Percentiles rank a stretch among this genome's conserved stretches.
Conservation (phyloP, 1,140 invertebrate genomes). For the Laodelphax striatellus region DNA sequence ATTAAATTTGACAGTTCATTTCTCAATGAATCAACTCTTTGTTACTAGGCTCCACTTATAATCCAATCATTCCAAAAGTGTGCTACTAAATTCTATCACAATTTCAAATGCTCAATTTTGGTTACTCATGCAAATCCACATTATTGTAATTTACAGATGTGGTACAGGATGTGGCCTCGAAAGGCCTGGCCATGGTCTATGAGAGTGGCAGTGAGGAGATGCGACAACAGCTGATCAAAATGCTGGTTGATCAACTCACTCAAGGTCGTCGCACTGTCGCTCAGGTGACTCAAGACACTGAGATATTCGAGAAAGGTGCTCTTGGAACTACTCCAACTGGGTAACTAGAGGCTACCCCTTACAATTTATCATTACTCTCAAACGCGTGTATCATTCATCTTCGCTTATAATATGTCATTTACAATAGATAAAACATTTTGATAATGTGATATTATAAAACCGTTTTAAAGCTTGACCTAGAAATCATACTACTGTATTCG, state of each 20-base stretch:
- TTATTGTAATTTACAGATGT: conserved; percentile 44
- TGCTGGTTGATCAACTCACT: conserved; percentile 68
- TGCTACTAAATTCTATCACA: too few relatives aligned
- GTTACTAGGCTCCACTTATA: background rate
- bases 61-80: conserved; percentile 1
- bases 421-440: too few relatives aligned
- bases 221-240: conserved; percentile 57
- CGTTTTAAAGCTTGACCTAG: too few relatives aligned
- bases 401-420: too few relatives aligned
- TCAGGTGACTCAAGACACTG: conserved; percentile 67
- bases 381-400: background rate
- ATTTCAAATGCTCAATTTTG: background rate
- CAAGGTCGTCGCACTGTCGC: conserved; percentile 57
- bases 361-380: conserved; percentile 6
- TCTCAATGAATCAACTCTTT: background rate
- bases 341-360: conserved; percentile 36
- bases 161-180: conserved; percentile 84
- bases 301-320: conserved; percentile 78
- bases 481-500: too few relatives aligned
- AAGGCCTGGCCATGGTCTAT: conserved; percentile 80
- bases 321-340: conserved; percentile 74
- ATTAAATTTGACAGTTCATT: too few relatives aligned
- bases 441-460: too few relatives aligned
- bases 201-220: conserved; percentile 59
- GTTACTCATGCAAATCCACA: too few relatives aligned